A percentile compares a stretch with the other conserved stretches of the same genome.
phyloP scores from a whole-genome alignment of 2,113 vertebrate species.

The Gymnorhina tibicen region DNA sequence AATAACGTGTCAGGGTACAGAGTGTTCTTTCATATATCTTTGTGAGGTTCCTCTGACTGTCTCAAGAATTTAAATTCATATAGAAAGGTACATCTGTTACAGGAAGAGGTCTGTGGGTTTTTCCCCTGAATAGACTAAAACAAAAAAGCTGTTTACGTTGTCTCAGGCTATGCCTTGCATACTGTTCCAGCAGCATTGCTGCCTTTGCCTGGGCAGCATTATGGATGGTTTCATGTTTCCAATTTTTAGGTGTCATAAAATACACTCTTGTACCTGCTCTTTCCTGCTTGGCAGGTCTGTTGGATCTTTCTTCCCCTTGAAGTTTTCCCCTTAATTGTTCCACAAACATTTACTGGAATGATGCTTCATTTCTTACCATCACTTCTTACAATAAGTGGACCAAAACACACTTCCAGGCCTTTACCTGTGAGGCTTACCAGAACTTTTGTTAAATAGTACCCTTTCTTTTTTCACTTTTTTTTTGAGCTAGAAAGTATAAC shows the following conservation, averaged over 20 bases:
- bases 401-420: background rate
- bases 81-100: background rate
- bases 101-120: background rate
- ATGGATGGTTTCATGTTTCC: background rate
- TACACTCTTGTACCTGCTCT: background rate
- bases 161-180: background rate
- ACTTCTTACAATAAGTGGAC: background rate
- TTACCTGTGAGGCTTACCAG: background rate
- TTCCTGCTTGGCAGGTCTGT: background rate
- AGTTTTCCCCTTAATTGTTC: background rate
- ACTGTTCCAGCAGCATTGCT: background rate
- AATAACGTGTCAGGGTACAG: background rate
- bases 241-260: background rate
- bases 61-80: background rate
- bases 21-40: background rate
- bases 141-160: background rate
- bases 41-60: background rate
- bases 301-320: background rate
- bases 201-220: background rate
- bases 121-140: background rate
- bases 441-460: background rate
- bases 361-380: background rate
- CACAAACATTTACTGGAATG: background rate
- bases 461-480: background rate
- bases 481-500: background rate